phyloP scores from a whole-genome alignment of 2,888 invertebrate genomes.

The Tridacna gigas region DNA sequence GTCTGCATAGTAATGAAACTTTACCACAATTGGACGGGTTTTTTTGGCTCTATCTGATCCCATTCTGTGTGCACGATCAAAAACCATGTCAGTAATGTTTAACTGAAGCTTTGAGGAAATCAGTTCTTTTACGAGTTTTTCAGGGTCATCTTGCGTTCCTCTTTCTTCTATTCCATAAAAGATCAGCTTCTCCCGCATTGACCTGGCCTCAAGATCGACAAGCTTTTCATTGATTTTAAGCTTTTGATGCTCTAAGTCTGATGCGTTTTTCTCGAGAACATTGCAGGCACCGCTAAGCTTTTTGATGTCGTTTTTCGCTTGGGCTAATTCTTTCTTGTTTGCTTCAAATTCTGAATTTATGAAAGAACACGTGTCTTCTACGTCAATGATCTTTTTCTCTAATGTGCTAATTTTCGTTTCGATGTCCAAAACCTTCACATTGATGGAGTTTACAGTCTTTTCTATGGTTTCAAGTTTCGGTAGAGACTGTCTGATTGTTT shows the following conservation, averaged over 20 bases:
- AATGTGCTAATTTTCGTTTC: not conserved
- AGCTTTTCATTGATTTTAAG: slow-evolving; percentile 1
- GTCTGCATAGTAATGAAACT: slow-evolving; percentile 30
- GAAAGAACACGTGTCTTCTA: not conserved
- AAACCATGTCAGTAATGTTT: not conserved
- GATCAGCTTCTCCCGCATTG: slow-evolving; percentile 23
- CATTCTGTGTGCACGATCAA: slow-evolving; percentile 34
- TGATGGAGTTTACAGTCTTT: too few relatives aligned
- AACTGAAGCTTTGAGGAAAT: slow-evolving; percentile 1
- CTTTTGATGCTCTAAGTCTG: not conserved
- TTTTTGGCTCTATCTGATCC: slow-evolving; percentile 23
- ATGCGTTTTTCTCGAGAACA: not conserved
- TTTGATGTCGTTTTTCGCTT: not conserved
- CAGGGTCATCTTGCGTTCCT: not conserved
- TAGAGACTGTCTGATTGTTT: not conserved
- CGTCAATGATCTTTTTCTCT: not conserved
- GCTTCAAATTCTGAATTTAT: not conserved
- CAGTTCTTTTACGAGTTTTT: slow-evolving; percentile 1
- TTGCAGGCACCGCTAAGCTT: not conserved
- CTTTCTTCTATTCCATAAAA: slow-evolving; percentile 25
- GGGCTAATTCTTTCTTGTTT: not conserved
- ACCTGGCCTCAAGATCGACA: slow-evolving; percentile 12
- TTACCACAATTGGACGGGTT: slow-evolving; percentile 32
- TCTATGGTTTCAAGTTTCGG: slow-evolving; percentile 2
- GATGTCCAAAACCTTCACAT: not conserved